phyloP scores from a whole-genome alignment of 2,113 vertebrate species.

The Stercorarius parasiticus region DNA sequence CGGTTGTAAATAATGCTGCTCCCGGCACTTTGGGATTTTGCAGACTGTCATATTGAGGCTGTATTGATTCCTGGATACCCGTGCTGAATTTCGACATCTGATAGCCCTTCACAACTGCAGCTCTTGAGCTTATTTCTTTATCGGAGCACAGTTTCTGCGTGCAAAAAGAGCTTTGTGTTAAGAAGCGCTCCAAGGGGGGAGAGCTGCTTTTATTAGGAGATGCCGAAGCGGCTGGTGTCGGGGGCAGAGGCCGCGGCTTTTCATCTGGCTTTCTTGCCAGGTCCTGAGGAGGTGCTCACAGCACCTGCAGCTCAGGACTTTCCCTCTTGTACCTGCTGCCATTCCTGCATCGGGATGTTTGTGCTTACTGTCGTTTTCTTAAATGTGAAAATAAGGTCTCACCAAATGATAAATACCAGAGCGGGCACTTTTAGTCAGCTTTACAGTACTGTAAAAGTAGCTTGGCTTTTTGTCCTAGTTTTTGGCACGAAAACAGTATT shows the following conservation, averaged over 20 bases:
- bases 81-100: not conserved
- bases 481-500: not conserved
- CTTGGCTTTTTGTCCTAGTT: not conserved
- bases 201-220: not conserved
- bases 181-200: not conserved
- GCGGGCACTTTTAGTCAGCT: not conserved
- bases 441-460: not conserved
- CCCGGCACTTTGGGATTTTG: not conserved
- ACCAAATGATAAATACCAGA: not conserved
- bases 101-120: not conserved
- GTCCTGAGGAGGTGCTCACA: not conserved
- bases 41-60: not conserved
- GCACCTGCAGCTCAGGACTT: not conserved
- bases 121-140: not conserved
- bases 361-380: not conserved
- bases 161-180: not conserved
- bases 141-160: not conserved
- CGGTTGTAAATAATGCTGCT: not conserved
- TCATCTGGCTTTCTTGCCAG: not conserved
- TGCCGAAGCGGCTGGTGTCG: not conserved
- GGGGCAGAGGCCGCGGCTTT: not conserved
- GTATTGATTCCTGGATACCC: not conserved
- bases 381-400: not conserved
- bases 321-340: not conserved
- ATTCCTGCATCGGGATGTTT: not conserved